phyloP scores from a whole-genome alignment of 2,797 vertebrate genomes.

The Myotis findleyi region DNA sequence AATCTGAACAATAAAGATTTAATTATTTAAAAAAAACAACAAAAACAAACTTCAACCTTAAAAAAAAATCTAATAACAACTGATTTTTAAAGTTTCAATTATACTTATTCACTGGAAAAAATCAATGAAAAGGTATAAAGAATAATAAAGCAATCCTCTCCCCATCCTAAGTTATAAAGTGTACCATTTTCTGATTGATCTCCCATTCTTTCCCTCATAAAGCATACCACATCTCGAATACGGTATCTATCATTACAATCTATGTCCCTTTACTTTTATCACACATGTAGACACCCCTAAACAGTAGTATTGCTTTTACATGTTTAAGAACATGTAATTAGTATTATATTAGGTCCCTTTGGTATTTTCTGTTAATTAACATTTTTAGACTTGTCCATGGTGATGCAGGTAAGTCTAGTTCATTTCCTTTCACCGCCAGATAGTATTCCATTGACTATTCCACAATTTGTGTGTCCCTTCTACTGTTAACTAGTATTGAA shows the following conservation, averaged over 20 bases:
- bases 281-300: not conserved
- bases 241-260: not conserved
- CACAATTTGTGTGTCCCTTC: not conserved
- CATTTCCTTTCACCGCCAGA: not conserved
- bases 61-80: not conserved
- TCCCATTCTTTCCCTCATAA: not conserved
- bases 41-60: too few species aligned
- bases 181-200: not conserved
- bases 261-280: not conserved
- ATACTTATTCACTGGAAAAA: not conserved
- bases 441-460: not conserved
- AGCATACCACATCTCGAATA: not conserved
- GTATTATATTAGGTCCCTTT: not conserved
- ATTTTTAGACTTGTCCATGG: not conserved
- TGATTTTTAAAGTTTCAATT: not conserved
- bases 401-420: not conserved
- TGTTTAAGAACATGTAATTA: not conserved
- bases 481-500: not conserved
- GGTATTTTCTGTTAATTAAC: not conserved
- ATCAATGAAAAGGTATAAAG: not conserved
- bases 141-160: not conserved
- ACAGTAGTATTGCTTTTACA: not conserved
- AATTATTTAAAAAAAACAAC: too few species aligned
- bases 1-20: too few species aligned
- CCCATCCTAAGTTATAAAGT: not conserved